Evolutionary conservation across 2,113 vertebrate genomes (phyloP).

Genomic region (Muscicapa adusta): DNA sequence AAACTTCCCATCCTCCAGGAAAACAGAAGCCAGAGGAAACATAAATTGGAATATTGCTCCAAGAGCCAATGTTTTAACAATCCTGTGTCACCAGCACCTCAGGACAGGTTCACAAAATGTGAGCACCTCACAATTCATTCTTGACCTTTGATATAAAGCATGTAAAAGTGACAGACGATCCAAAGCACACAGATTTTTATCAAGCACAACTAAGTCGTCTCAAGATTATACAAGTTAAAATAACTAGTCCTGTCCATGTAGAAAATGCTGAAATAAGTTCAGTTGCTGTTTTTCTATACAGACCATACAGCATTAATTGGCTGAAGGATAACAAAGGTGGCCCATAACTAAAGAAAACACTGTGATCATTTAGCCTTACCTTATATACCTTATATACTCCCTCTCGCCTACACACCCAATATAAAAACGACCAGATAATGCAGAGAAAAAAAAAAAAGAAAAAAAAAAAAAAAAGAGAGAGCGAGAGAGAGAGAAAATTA

Average conservation of each 20-base stretch:
- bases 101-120: neutral
- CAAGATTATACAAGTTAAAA: neutral
- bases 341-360: neutral
- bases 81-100: neutral
- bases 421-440: neutral
- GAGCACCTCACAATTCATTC: neutral
- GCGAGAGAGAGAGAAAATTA: too few species aligned
- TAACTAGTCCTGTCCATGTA: neutral
- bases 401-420: neutral
- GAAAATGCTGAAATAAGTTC: neutral
- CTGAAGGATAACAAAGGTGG: neutral
- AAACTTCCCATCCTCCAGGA: neutral
- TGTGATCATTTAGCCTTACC: neutral
- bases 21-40: neutral
- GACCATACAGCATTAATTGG: neutral
- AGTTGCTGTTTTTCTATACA: neutral
- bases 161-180: neutral
- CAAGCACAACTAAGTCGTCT: neutral
- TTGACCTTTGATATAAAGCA: neutral
- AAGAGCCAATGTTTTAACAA: neutral
- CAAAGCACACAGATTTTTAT: neutral
- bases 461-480: neutral
- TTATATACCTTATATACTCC: neutral
- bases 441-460: neutral
- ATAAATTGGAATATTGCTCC: neutral